Evolutionary conservation across 2,113 vertebrate genomes (phyloP).

Genomic region (Steatornis caripensis): DNA sequence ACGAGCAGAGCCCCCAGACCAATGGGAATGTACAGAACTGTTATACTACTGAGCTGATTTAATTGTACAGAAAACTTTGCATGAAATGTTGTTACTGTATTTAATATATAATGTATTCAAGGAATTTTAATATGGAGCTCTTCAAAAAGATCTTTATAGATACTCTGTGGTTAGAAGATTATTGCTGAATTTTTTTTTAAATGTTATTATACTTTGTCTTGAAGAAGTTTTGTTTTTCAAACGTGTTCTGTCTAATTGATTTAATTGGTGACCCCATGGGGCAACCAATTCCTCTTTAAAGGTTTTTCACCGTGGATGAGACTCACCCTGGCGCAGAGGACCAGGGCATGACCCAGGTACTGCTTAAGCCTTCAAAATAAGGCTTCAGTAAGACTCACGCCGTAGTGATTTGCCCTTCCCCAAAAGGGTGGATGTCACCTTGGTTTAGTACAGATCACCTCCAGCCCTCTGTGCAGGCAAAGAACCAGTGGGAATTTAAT

Average conservation of each 20-base stretch:
- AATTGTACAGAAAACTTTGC: constrained; percentile 80
- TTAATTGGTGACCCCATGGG: neutral
- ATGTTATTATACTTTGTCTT: constrained; percentile 73
- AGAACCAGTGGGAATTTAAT: neutral
- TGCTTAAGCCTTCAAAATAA: neutral
- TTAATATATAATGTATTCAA: constrained; percentile 89
- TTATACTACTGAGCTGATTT: constrained; percentile 89
- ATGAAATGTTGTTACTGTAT: constrained; percentile 90
- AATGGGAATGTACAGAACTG: constrained; percentile 80
- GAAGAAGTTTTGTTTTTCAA: constrained; percentile 68
- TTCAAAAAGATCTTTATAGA: constrained; percentile 63
- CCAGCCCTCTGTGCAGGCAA: neutral
- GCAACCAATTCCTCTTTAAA: neutral
- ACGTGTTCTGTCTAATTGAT: neutral
- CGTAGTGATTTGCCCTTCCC: neutral
- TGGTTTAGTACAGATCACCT: neutral
- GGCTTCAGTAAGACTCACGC: neutral
- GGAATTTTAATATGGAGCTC: constrained; percentile 79
- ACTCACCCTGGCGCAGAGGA: neutral
- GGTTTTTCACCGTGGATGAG: neutral
- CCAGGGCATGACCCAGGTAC: constrained; percentile 17
- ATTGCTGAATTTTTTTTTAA: constrained; percentile 37
- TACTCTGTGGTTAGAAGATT: constrained; percentile 59
- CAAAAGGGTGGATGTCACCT: neutral
- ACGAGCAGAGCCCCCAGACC: constrained; percentile 62